Base-by-base conservation (phyloP, 2,888 invertebrate species). In the Lydus trimaculatus region DNA sequence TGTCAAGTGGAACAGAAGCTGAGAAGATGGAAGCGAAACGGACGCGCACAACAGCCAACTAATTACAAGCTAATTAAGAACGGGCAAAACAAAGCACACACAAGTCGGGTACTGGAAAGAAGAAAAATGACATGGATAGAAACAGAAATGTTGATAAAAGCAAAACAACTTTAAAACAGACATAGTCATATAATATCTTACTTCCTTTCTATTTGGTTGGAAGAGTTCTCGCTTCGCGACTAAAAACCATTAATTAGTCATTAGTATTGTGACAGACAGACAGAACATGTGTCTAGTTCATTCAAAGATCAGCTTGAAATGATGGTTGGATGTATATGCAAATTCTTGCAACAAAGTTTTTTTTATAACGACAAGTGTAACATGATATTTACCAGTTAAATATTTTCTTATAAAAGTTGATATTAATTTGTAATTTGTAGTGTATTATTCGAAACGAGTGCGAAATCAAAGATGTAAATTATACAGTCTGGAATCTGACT, bases 1-100 rank as follows among this genome's bases (percentile, higher is more conserved):
- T 62, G 62, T 23, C 48, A 52, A 25, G 17, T 17, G 28, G 31
- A 39, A 43, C 28, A 31, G 48, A 43, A 39, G 28, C 7, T 48
- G 43, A 31, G 62, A 43, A 62, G 48, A 62, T 56, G 56, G 56
- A 56, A 56, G 28, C 56, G 56, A 56, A 56, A 56, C 56, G 56
- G 56, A 56, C 56, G 56, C 56, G 56, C 56, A 56, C 56, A 61
- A 66, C 52, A 52, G 52, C 56, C 61, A 74, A 74, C 79, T 80
- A 80, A 80, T 80, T 80, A 79, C 75, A 65, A 70, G 73, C 77
- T 80, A 79, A 80, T 80, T 79, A 80, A 78, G 72, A 73, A 69
- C 63, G 65, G 43, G 72, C 69, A 75, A 77, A 76, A 78, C 77
- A 76, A 76, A 76, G 73, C 56, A 28, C 56, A 56, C 56, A 61